Conservation (phyloP, 2,113 vertebrate genomes). For the Myotis lucifugus region DNA sequence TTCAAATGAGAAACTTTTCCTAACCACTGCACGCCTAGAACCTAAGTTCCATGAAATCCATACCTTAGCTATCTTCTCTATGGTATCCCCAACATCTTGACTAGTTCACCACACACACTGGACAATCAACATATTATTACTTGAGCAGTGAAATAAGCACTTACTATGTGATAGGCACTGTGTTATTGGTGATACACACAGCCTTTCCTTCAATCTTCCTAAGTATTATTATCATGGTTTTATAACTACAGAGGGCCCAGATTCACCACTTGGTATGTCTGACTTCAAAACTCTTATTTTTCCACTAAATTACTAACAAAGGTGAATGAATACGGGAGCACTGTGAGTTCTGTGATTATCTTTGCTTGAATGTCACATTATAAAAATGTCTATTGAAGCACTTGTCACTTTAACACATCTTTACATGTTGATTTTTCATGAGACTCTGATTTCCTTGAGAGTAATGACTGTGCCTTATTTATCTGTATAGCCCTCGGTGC, state of each 20-base stretch:
- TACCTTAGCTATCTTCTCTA: neutral
- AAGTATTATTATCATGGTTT: neutral
- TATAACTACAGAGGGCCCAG: neutral
- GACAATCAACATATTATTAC: neutral
- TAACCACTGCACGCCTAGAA: neutral
- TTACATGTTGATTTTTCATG: neutral
- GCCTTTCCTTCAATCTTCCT: neutral
- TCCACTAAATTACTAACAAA: neutral
- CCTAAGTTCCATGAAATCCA: too few relatives aligned
- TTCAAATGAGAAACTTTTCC: neutral
- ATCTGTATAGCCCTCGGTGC: neutral
- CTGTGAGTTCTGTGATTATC: neutral
- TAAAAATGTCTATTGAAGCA: neutral
- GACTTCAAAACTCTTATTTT: neutral
- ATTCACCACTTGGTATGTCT: neutral
- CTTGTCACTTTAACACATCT: neutral
- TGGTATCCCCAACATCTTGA: neutral
- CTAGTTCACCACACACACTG: neutral
- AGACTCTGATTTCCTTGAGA: neutral
- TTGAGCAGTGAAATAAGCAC: neutral
- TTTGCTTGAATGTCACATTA: neutral
- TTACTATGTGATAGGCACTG: neutral
- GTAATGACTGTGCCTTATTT: neutral
- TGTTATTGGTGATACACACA: neutral
- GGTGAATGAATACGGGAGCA: neutral